A percentile compares a stretch with the other conserved stretches of the same genome.
Conservation (phyloP, 1,140 invertebrate genomes). For the Eufriesea mexicana region DNA sequence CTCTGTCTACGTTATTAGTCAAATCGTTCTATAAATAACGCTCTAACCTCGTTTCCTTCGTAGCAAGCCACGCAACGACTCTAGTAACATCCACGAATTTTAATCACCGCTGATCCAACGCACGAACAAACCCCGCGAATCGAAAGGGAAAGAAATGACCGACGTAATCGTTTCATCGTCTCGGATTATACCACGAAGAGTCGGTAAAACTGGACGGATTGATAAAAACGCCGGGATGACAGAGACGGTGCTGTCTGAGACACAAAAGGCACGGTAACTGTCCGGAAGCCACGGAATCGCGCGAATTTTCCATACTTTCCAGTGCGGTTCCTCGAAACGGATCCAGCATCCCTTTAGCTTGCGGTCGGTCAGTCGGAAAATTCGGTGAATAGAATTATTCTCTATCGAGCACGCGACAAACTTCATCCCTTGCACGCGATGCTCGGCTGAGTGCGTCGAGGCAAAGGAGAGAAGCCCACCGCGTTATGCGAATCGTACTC, state of each 20-base stretch:
- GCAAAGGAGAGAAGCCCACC: constrained; percentile 60
- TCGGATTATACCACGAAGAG: too few species aligned
- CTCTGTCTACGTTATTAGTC: neutral
- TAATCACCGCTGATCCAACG: too few species aligned
- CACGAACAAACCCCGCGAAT: too few species aligned
- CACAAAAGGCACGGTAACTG: neutral
- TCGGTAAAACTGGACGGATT: too few species aligned
- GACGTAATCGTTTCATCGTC: too few species aligned
- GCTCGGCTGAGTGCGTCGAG: constrained; percentile 59
- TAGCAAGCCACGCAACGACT: neutral
- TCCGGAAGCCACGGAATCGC: neutral
- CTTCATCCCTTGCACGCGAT: constrained; percentile 59
- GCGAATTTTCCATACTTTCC: constrained; percentile 20
- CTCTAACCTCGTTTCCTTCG: too few species aligned
- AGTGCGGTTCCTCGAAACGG: neutral
- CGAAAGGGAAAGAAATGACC: too few species aligned
- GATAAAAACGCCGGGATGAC: neutral
- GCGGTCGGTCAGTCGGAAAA: constrained; percentile 62
- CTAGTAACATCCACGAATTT: too few species aligned
- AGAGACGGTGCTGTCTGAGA: neutral
- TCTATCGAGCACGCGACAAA: constrained; percentile 63
- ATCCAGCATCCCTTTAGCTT: neutral
- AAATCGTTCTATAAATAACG: neutral
- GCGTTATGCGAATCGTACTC: constrained; percentile 34
- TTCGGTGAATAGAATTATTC: constrained; percentile 66